These are phyloP conservation scores for Chaitophorus viminalis DNA, from an alignment of 2,888 invertebrate genomes.

Conservation along the genomic window DNA sequence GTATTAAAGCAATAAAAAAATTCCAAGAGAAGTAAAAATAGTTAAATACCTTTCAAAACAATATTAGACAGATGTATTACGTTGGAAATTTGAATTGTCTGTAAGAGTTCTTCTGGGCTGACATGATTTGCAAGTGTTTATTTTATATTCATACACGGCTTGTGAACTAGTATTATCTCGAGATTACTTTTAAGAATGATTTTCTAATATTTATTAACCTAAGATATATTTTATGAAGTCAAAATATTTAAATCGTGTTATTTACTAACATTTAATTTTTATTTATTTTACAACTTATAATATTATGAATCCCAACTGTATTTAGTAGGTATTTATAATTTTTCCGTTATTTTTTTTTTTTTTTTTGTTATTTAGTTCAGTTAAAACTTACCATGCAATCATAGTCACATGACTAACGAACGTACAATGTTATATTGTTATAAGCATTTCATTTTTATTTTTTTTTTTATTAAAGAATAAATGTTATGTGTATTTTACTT, in stretches of 20 bases:
- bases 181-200: neutral
- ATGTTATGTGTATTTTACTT: neutral
- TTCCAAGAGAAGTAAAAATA: no score
- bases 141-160: neutral
- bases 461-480: neutral
- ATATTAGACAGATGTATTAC: neutral
- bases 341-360: no score
- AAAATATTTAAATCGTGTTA: no score
- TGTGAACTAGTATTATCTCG: neutral
- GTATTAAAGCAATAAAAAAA: neutral
- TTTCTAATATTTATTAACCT: neutral
- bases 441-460: neutral
- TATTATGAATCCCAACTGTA: no score
- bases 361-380: no score
- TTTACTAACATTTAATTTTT: no score
- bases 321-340: no score
- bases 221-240: no score
- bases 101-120: neutral
- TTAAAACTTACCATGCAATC: neutral
- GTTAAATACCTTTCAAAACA: neutral
- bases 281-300: no score
- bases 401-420: neutral
- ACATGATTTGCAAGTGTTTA: neutral
- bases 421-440: neutral
- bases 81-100: conserved; percentile 20